These are phyloP conservation scores for Botrylloides violaceus DNA, from an alignment of 23 tunicate species.

Conservation along the genomic window DNA sequence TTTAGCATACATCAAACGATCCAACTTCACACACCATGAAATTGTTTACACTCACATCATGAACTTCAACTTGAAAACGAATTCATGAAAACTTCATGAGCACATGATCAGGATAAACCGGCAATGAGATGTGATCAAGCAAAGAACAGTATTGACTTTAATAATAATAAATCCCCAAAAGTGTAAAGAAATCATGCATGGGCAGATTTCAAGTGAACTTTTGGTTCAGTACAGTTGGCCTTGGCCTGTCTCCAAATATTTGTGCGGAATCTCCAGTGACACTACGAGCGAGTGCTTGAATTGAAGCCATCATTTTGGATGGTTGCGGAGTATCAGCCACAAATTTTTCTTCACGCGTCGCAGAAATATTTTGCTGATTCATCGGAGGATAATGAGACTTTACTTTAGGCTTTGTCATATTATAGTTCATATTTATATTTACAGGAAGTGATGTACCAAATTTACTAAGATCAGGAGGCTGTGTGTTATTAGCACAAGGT, in stretches of 20 bases:
- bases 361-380: not conserved
- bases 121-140: not conserved
- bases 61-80: not conserved
- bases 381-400: not conserved
- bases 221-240: constrained; percentile 32
- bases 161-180: too few relatives aligned
- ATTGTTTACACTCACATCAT: too few relatives aligned
- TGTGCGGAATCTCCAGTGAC: constrained; percentile 60
- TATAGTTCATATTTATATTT: constrained; percentile 49
- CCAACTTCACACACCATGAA: too few relatives aligned
- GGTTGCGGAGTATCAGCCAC: constrained; percentile 17
- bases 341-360: not conserved
- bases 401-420: constrained; percentile 17
- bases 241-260: constrained; percentile 79
- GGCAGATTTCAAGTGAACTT: not conserved
- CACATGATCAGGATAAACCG: not conserved
- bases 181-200: not conserved
- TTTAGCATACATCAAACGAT: too few relatives aligned
- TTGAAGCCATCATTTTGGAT: constrained; percentile 44
- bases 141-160: not conserved
- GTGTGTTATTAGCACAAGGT: not conserved
- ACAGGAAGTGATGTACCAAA: constrained; percentile 72
- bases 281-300: constrained; percentile 85
- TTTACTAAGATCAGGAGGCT: constrained; percentile 15
- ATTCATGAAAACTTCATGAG: not conserved